Base-by-base conservation (phyloP, 2,888 invertebrate species). In the Idaea dimidiata region DNA sequence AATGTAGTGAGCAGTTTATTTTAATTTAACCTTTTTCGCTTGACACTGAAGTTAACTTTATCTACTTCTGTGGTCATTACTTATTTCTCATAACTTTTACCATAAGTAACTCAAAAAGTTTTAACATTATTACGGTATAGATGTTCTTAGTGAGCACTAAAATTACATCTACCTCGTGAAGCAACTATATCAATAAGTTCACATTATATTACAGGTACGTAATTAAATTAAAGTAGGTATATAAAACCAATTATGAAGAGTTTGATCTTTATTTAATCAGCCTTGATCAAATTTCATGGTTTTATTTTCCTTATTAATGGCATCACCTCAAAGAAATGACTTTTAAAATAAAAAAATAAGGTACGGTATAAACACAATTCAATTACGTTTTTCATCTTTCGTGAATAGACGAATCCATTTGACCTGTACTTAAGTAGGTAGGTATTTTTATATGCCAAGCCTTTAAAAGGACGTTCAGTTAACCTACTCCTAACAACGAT, bases 301-400 rank as follows among this genome's bases (percentile, higher is more conserved):
- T 24, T 24, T 24, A 24, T 24, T 24, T 24, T 24, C 24, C 24
- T 24, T 24, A 24, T 5, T 24, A 24, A 24, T 24, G 24, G 24
- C 5, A 24, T 24, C 65, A 62, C 60, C 71, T 69, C 68, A 74
- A 74, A 73, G 74, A 67, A 43, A 67, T 63, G 65, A 67, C 70
- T 70, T 72, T 75, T 76, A 72, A 71, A 66, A 73, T 75, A 63
- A 62, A 75, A 72, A 72, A 66, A 66, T 72, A 67, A 72, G 62
- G 24, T 24, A 24, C 24, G 3, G 3, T 24, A 24, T 24, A 3
- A 69, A 68, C 64, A 68, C 69, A 68, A 74, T 70, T 73, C 65
- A 73, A 73, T 75, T 73, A 70, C 67, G 65, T 62, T 59, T 18
- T 55, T 66, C 59, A 63, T 63, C 63, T 63, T 63, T 67, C 69